Percentiles rank a stretch among this genome's conserved stretches.
Conservation (phyloP, 2,797 vertebrate genomes). For the Pangasius macronema region DNA sequence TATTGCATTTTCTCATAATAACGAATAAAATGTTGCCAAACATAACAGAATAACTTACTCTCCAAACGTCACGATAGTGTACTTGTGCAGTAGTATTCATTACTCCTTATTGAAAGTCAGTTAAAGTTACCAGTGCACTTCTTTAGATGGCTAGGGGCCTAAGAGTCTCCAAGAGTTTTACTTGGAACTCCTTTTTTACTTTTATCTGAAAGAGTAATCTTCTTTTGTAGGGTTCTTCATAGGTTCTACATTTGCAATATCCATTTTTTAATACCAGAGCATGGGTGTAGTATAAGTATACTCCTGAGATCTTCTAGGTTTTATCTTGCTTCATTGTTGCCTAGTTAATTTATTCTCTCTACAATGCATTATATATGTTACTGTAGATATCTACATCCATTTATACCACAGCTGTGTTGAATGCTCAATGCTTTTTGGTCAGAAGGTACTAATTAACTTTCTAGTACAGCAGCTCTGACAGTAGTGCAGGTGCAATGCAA, state of each 20-base stretch:
- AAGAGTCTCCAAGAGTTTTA: neutral
- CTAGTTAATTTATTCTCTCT: neutral
- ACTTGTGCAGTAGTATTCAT: neutral
- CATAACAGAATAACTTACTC: neutral
- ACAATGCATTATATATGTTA: too few species aligned
- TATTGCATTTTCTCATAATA: neutral
- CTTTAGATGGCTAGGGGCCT: neutral
- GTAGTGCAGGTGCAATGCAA: neutral
- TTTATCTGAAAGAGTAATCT: neutral
- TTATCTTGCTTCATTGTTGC: neutral
- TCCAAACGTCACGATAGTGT: neutral
- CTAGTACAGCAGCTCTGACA: neutral
- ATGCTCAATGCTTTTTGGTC: neutral
- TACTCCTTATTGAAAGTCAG: neutral
- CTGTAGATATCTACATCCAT: neutral
- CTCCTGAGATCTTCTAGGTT: neutral
- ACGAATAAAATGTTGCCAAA: slow-evolving; percentile 11
- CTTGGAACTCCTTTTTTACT: neutral
- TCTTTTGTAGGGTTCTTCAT: neutral
- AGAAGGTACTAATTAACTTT: neutral
- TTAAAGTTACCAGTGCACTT: neutral
- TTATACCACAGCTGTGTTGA: neutral
- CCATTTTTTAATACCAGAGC: neutral
- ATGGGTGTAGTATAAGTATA: neutral
- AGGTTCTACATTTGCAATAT: neutral